Percentiles rank a stretch among this genome's conserved stretches.
These are phyloP conservation scores for human (Homo sapiens) DNA, from an alignment of 2,113 vertebrate genomes.

Conservation along the genomic window GRCh38 chr14:45809001-45809500, in stretches of 20 bases:
- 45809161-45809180: not conserved
- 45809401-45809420: not conserved
- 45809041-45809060: not conserved
- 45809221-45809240: not conserved
- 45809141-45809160: not conserved
- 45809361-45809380: not conserved
- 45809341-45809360: constrained; percentile 16
- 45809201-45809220: not conserved
- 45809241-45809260: not conserved
- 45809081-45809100: not conserved
- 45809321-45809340: constrained; percentile 13
- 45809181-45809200: not conserved
- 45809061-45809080: not conserved
- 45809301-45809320: not conserved
- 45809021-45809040: not conserved
- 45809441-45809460: constrained; percentile 19
- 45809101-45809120: not conserved
- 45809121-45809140: not conserved
- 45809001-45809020: not conserved
- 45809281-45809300: not conserved
- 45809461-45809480: constrained; percentile 23
- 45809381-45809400: not conserved
- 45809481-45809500: not conserved
- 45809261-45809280: not conserved
- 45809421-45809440: not conserved